Evolutionary conservation across 2,888 invertebrate genomes (phyloP).

Genomic region (Lamproptera curius): DNA sequence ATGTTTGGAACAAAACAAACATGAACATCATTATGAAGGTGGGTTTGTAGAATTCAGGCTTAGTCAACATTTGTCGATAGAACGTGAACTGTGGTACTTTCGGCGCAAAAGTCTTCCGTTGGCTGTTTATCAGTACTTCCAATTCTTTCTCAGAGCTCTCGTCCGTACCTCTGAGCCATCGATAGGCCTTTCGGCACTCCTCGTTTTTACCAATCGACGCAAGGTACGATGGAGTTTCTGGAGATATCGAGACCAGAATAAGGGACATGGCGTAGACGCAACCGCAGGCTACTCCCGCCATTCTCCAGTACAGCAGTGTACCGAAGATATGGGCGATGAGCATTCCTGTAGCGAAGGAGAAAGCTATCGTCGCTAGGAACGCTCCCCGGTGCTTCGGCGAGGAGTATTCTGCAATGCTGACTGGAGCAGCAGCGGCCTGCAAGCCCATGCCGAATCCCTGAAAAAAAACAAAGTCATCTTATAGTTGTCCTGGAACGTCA

Average conservation of each 20-base stretch:
- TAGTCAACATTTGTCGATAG: slow-evolving; percentile 43
- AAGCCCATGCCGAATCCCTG: slow-evolving; percentile 76
- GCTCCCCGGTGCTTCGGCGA: slow-evolving; percentile 80
- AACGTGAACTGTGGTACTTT: slow-evolving; percentile 48
- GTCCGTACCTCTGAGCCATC: slow-evolving; percentile 76
- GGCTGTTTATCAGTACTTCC: slow-evolving; percentile 57
- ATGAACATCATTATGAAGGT: slow-evolving; percentile 80
- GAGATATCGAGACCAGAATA: slow-evolving; percentile 71
- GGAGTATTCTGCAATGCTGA: slow-evolving; percentile 69
- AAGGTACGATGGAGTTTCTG: slow-evolving; percentile 83
- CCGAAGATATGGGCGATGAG: slow-evolving; percentile 81
- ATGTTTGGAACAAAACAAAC: slow-evolving; percentile 82
- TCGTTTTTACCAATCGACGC: slow-evolving; percentile 71
- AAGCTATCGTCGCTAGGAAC: slow-evolving; percentile 79
- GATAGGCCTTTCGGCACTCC: slow-evolving; percentile 77
- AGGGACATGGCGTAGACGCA: slow-evolving; percentile 68
- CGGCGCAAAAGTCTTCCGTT: slow-evolving; percentile 51
- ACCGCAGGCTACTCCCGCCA: slow-evolving; percentile 74
- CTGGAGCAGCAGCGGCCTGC: slow-evolving; percentile 65
- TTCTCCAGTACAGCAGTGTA: slow-evolving; percentile 78
- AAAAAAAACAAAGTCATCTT: slow-evolving; percentile 36
- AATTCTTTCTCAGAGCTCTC: slow-evolving; percentile 68
- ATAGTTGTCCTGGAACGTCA: no score
- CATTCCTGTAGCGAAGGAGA: slow-evolving; percentile 81
- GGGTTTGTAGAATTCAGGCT: slow-evolving; percentile 79